Evolutionary conservation across 2,797 vertebrate genomes (phyloP), one percentile per base, ranked within the genome.

Genomic region (Florisuga fusca): DNA sequence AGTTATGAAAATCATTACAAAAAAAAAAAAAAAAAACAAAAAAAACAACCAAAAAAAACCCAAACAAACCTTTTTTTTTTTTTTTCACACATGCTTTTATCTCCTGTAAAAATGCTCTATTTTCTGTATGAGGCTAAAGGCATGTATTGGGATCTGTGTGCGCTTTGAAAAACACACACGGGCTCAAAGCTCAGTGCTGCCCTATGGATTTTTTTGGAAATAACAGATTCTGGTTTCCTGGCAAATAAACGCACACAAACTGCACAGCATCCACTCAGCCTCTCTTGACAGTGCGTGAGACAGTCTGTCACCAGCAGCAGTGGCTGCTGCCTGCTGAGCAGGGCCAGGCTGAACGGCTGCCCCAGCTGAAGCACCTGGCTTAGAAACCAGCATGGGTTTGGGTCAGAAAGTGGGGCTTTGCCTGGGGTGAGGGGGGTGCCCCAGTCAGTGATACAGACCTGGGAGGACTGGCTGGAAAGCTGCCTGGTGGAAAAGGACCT

Each of bases 221-320:
- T 33, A 72, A 86, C 2, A 0, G 57, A 62, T 80, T 77, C 46
- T 5, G 13, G 6, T 62, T 80, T 80, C 61, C 62, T 92, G 73
- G 77, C 61, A 89, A 80, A 77, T 50, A 73, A 83, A 26, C 29
- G 15, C 51, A 45, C 21, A 45, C 48, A 80, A 86, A 51, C 68
- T 12, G 68, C 64, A 36, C 15, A 68, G 68, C 68, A 86, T 12
- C 55, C 51, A 4, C 89, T 61, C 79, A 5, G 83, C 22, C 33
- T 38, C 67, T 74, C 75, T 8, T 73, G 73, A 86, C 68, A 93
- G 86, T 16, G 55, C 1, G 74, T 85, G 72, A 87, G 72, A 90
- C 90, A 72, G 63, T 79, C 84, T 91, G 93, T 64, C 84, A 90
- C 72, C 68, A 85, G 89, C 51, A 87, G 72, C 59, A 34, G 54